Evolutionary conservation across 2,797 vertebrate species (phyloP).

Genomic region (Halcyon smyrnensis): DNA sequence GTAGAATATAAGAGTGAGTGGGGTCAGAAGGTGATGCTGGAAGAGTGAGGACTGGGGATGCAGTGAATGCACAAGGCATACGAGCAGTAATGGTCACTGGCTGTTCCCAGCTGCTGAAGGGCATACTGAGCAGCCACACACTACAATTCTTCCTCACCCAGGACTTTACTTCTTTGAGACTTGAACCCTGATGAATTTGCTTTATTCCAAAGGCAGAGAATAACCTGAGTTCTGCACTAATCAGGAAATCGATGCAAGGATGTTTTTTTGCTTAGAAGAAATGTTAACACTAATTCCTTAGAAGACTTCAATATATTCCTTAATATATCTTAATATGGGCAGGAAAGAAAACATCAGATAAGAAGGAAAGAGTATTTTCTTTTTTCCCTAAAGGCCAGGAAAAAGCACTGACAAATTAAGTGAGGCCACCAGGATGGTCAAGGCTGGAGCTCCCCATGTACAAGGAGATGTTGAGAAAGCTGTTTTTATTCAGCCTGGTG

Average conservation of each 20-base stretch:
- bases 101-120: background rate
- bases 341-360: background rate
- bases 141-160: background rate
- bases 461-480: background rate
- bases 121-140: background rate
- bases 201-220: background rate
- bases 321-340: background rate
- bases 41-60: background rate
- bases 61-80: accelerated
- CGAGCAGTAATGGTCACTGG: background rate
- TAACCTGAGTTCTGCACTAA: background rate
- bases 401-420: background rate
- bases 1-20: background rate
- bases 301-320: background rate
- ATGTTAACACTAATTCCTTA: background rate
- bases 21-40: background rate
- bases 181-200: background rate
- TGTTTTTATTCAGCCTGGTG: background rate
- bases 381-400: background rate
- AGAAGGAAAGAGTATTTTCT: background rate
- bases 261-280: background rate
- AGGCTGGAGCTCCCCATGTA: background rate
- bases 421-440: background rate
- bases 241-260: background rate
- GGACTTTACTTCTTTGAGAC: background rate